Evolutionary conservation across 2,797 vertebrate genomes (phyloP), one percentile per base, ranked within the genome.

Genomic region (Caiman crocodilus): DNA sequence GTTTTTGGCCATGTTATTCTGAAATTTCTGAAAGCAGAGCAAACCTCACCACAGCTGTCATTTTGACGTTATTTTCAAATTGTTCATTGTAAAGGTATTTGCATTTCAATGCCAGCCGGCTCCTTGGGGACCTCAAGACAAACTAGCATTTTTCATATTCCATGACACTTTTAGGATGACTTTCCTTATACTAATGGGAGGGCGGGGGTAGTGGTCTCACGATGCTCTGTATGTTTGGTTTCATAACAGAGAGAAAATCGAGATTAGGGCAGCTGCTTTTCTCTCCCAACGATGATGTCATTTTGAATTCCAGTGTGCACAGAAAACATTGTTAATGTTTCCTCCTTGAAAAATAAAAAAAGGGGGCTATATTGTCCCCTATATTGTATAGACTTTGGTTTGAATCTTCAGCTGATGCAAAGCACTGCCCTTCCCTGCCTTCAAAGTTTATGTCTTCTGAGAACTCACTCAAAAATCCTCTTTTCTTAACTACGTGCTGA

Each of bases 1-100:
- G n/a, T 61, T 90, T 84, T 87, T 64, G 61, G 2, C 5, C 2
- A 30, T 6, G 4, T 42, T 87, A n/a, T 67, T 84, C 12, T 77
- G 74, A 57, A 80, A 74, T 76, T 78, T 79, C n/a, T 85, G 14
- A 92, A 81, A 86, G 23, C 6, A 82, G 80, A 17, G 59, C 2
- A 88, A 21, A 85, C 16, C n/a, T 85, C 32, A 84, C 7, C 87
- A 87, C 4, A 79, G 9, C 42, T 87, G 16, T 82, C 5, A 85
- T 80, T 95, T 88, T 28, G 59, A 60, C 16, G 3, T 50, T 57
- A 67, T 60, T 87, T 97, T 88, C 14, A 80, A 30, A 77, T 88
- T 92, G 16, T 85, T 80, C 32, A 15, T 74, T 85, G 25, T 61
- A 25, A 20, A 73, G 4, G 13, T 80, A 64, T 85, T 91, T 88